Base-by-base conservation (phyloP, 2,113 vertebrate species). In the Mastomys coucha region DNA sequence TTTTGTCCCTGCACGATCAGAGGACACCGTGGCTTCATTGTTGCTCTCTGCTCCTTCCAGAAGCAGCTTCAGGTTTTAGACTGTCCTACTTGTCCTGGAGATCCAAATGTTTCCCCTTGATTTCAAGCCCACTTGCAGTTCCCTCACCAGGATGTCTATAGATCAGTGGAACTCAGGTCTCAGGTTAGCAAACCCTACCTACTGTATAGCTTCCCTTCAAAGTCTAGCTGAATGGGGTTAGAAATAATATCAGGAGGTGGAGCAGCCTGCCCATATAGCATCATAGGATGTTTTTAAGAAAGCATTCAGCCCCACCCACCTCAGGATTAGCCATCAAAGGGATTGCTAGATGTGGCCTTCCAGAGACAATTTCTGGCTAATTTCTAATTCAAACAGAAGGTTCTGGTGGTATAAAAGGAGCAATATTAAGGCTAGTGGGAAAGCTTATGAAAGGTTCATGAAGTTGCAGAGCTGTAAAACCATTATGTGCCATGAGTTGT, bases 341-440 rank as follows among this genome's bases (percentile, higher is more conserved):
- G 36, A 42, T 31, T 53, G 33, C 67, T 88, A 96, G n/a, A 14
- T 42, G 45, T 76, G 39, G 78, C 58, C 13, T 88, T 88, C 39
- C 60, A 73, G 93, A 94, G 31, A 33, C 51, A 42, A 9, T 39
- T 39, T 70, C 80, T 51, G 39, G 8, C 77, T 81, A 84, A 81
- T 94, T 88, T 67, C 85, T 86, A 80, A 91, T 19, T 51, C n/a
- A n/a, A 70, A 97, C 87, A 31, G 13, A 76, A 53, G 5, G 24
- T 26, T 93, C 16, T 91, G 65, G 70, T 6, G 12, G 26, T 72
- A 45, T 1, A 88, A 73, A 24, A 8, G 10, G 36, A 81, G 5
- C 1, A 17, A 12, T 1, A 26, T 53, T 58, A 65, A 69, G 26
- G 10, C 51, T 70, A 5, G 12, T 72, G 9, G 88, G n/a, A 58